phyloP scores from a whole-genome alignment of 2,113 vertebrate species.

The Candoia aspera region DNA sequence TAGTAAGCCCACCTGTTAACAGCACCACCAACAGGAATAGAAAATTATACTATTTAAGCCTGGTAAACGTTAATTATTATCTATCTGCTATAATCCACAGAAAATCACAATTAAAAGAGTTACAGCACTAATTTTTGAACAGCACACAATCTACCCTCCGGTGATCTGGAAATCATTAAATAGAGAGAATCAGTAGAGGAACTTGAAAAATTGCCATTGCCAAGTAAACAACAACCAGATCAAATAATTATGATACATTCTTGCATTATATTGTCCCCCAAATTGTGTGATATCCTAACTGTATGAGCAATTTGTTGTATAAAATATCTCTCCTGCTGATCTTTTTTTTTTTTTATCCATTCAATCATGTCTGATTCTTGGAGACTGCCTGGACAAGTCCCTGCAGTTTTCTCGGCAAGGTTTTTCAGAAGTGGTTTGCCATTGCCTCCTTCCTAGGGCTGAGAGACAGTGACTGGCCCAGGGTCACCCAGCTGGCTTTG shows the following conservation, averaged over 20 bases:
- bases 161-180: constrained; percentile 21
- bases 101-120: constrained; percentile 48
- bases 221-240: background rate
- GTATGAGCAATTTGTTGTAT: background rate
- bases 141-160: background rate
- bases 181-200: background rate
- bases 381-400: too few species aligned
- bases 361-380: too few species aligned
- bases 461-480: too few species aligned
- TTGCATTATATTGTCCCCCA: background rate
- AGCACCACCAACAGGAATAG: constrained; percentile 32
- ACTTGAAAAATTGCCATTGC: background rate
- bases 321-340: background rate
- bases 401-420: too few species aligned
- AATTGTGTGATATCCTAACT: background rate
- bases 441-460: too few species aligned
- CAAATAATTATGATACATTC: background rate
- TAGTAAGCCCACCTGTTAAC: constrained; percentile 21
- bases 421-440: too few species aligned
- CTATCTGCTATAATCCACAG: constrained; percentile 48
- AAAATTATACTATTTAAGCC: constrained; percentile 51
- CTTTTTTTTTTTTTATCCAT: background rate
- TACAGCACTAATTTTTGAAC: constrained; percentile 20
- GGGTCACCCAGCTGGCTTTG: too few species aligned
- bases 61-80: constrained; percentile 45